Conservation (phyloP, 2,797 vertebrate genomes). For the Buphagus erythrorhynchus region DNA sequence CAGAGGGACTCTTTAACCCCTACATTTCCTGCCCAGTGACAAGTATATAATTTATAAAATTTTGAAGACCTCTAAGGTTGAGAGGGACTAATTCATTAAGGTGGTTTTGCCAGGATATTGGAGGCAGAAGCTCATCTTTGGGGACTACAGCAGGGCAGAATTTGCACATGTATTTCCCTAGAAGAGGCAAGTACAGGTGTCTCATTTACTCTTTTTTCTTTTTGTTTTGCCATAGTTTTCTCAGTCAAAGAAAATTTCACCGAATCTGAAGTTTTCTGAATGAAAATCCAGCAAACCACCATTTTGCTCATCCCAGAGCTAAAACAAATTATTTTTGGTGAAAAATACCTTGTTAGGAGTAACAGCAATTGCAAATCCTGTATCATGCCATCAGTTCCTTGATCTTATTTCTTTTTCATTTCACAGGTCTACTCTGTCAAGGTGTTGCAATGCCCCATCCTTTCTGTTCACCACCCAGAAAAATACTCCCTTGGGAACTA, state of each 20-base stretch:
- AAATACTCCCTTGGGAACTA: constrained; percentile 93
- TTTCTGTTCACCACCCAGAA: constrained; percentile 97
- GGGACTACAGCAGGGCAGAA: background rate
- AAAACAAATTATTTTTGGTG: background rate
- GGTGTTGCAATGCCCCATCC: constrained; percentile 95
- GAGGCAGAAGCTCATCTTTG: background rate
- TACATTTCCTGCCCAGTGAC: background rate
- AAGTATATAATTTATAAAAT: background rate
- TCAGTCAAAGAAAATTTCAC: background rate
- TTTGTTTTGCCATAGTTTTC: background rate
- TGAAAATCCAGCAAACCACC: background rate
- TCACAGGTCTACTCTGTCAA: constrained; percentile 87
- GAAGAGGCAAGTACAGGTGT: background rate
- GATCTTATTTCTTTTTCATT: background rate
- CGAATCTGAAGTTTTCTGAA: background rate
- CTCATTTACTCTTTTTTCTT: background rate
- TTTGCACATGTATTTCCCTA: background rate
- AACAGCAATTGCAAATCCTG: background rate
- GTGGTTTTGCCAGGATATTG: background rate
- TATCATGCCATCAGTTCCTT: background rate
- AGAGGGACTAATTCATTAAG: background rate
- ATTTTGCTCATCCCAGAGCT: background rate
- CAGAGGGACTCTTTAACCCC: background rate
- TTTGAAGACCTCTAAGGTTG: background rate
- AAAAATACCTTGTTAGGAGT: background rate